Evolutionary conservation across 1,140 invertebrate species (phyloP).

Genomic region (Drosophila aff.): DNA sequence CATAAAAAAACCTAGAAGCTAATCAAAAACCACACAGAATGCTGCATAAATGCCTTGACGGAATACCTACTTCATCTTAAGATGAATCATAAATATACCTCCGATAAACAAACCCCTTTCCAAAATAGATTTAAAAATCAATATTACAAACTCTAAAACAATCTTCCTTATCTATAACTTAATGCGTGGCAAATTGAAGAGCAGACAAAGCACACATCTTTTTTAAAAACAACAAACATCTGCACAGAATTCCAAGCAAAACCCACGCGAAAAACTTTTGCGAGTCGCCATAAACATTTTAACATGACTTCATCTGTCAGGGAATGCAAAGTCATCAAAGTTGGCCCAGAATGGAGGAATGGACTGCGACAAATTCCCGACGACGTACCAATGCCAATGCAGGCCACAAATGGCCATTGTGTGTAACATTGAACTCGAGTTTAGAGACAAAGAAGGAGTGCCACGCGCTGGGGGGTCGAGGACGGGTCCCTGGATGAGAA

Average conservation of each 20-base stretch:
- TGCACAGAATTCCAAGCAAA: slow-evolving; percentile 5
- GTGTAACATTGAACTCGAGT: slow-evolving; percentile 57
- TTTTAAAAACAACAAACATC: slow-evolving; percentile 6
- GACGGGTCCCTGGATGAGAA: slow-evolving; percentile 34
- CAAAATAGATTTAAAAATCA: neutral
- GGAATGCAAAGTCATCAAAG: slow-evolving; percentile 39
- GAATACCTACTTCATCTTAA: neutral
- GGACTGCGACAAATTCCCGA: slow-evolving; percentile 38
- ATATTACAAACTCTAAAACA: neutral
- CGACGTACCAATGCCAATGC: slow-evolving; percentile 47
- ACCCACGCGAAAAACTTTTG: slow-evolving; percentile 4
- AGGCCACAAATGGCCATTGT: slow-evolving; percentile 54
- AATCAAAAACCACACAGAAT: neutral
- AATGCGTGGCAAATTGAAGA: neutral
- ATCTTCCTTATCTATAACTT: neutral
- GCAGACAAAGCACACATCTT: neutral
- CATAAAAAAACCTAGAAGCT: neutral
- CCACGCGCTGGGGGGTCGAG: neutral
- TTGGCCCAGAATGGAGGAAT: slow-evolving; percentile 25
- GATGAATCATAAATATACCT: neutral
- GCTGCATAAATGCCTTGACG: neutral
- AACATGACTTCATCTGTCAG: slow-evolving; percentile 34
- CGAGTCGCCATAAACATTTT: slow-evolving; percentile 1
- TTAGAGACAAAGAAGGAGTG: slow-evolving; percentile 17
- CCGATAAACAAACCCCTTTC: neutral